Base-by-base conservation (phyloP, 2,888 invertebrate species). In the Apoda limacodes region DNA sequence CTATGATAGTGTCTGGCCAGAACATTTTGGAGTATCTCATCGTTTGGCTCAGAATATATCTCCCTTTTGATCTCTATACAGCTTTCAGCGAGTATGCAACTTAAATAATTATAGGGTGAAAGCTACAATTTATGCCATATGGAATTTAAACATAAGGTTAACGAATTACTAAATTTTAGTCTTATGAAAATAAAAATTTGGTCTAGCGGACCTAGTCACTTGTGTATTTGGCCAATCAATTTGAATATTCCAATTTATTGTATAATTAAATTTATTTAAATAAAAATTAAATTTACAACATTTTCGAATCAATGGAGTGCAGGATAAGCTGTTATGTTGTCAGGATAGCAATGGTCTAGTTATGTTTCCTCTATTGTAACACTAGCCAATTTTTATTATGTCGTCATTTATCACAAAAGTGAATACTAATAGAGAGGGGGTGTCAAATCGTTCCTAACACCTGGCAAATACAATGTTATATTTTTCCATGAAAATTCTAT, bases 301-400 rank as follows among this genome's bases (percentile, higher is more conserved):
- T 5, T 17, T 69, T 61, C 58, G 61, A 67, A 64, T 60, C 80
- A 69, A 74, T 66, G 76, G 78, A 78, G 66, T 76, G 80, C 80
- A 80, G 80, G 80, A 78, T 56, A 55, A 75, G 75, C 74, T 64
- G n/a, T 54, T 66, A 59, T 67, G 60, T 63, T 60, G 60, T 67
- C 76, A 75, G 80, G 80, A 80, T 80, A 80, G 80, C 78, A 66
- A 78, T 80, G 80, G 78, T 80, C 80, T 80, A 78, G 71, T 72
- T 71, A 66, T 67, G 70, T 72, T 78, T 75, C 71, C 62, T 58
- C 61, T 60, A 56, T 59, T 58, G 60, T 71, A 70, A 75, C 71
- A 66, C 78, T 80, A 80, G 80, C 74, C 52, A 78, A 78, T 78
- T 78, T 76, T 78, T 80, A 78, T 76, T 75, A 78, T 78, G 76